Percentiles rank a stretch among this genome's conserved stretches.
phyloP scores from a whole-genome alignment of 2,888 invertebrate species.

The Epinotia brunnichana region DNA sequence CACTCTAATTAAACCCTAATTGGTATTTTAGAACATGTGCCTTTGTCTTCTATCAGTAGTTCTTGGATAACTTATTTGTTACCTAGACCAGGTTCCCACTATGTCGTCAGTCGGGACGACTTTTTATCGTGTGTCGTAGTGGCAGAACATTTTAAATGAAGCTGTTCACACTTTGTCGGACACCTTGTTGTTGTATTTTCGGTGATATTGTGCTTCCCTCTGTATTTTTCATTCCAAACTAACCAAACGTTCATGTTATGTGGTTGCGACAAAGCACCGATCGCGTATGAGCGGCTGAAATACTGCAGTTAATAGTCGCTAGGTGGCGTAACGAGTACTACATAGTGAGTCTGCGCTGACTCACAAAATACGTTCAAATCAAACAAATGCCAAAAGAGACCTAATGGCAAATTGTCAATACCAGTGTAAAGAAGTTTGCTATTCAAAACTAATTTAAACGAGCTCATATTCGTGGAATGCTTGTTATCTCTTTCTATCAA shows the following conservation, averaged over 20 bases:
- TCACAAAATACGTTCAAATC: slow-evolving; percentile 33
- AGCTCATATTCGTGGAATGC: slow-evolving; percentile 15
- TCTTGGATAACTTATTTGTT: no score
- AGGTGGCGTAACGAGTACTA: slow-evolving; percentile 49
- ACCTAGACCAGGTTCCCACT: no score
- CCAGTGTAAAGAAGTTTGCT: slow-evolving; percentile 24
- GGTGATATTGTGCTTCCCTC: slow-evolving; percentile 27
- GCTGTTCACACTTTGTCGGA: no score
- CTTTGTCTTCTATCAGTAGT: no score
- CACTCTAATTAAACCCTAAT: no score
- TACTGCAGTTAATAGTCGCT: slow-evolving; percentile 7
- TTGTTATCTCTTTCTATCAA: slow-evolving; percentile 58
- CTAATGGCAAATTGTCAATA: slow-evolving; percentile 18
- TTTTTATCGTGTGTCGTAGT: no score
- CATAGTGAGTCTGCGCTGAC: slow-evolving; percentile 12
- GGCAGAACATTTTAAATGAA: no score
- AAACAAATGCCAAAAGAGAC: slow-evolving; percentile 31
- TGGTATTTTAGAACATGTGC: no score
- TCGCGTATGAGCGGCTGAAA: slow-evolving; percentile 7
- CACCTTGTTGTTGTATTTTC: background rate
- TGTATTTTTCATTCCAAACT: slow-evolving; percentile 19
- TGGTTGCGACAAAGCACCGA: background rate
- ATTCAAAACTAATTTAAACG: slow-evolving; percentile 23
- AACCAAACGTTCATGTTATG: slow-evolving; percentile 7
- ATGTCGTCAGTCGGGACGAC: no score